A percentile compares a stretch with the other conserved stretches of the same genome.
Evolutionary conservation across 2,888 invertebrate genomes (phyloP).

Genomic region (Hartigia nigra): DNA sequence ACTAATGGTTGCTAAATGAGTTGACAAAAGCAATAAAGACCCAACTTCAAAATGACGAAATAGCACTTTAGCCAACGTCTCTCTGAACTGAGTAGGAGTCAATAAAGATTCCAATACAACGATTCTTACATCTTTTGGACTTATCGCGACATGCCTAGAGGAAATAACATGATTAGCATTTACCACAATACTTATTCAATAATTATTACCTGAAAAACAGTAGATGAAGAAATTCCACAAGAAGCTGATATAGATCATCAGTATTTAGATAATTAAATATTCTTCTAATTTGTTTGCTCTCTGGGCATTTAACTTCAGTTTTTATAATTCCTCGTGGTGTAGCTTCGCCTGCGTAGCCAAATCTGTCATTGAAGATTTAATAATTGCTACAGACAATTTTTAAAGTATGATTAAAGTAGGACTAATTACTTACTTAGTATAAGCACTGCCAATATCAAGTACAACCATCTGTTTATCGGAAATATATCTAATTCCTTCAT

Average conservation of each 20-base stretch:
- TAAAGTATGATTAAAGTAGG: neutral
- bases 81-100: constrained; percentile 82
- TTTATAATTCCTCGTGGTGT: constrained; percentile 89
- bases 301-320: constrained; percentile 78
- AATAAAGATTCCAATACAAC: constrained; percentile 92
- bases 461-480: constrained; percentile 91
- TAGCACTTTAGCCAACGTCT: constrained; percentile 90
- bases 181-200: constrained; percentile 17
- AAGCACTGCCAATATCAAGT: constrained; percentile 89
- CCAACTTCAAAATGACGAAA: constrained; percentile 91
- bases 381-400: neutral
- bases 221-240: constrained; percentile 88
- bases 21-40: constrained; percentile 81
- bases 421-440: constrained; percentile 83
- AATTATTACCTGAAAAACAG: constrained; percentile 84
- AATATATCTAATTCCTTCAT: constrained; percentile 82
- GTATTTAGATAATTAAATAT: constrained; percentile 75
- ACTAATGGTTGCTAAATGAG: constrained; percentile 84
- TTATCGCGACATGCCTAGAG: constrained; percentile 85
- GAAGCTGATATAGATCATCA: constrained; percentile 83
- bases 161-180: neutral
- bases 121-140: constrained; percentile 92
- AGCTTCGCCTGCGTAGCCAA: constrained; percentile 91
- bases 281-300: constrained; percentile 71
- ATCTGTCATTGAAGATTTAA: constrained; percentile 69